Evolutionary conservation across 1,140 invertebrate species (phyloP).

Genomic region (Drosophila busckii): DNA sequence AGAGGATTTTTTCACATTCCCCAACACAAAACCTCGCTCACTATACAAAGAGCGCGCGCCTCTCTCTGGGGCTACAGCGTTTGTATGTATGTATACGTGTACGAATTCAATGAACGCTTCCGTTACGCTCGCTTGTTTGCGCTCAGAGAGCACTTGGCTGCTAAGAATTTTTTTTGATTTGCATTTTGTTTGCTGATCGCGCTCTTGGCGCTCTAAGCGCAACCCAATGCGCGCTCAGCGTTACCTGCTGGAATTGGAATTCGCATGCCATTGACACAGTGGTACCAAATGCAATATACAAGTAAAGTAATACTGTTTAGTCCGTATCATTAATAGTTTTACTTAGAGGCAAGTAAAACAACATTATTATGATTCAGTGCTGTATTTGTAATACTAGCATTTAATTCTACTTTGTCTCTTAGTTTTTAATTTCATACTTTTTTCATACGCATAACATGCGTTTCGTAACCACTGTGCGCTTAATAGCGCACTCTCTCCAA

Average conservation of each 20-base stretch:
- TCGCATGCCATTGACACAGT: slow-evolving; percentile 5
- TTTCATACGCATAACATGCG: neutral
- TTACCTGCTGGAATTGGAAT: slow-evolving; percentile 3
- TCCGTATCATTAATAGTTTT: neutral
- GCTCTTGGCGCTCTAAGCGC: neutral
- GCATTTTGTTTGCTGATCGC: neutral
- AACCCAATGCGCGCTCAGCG: neutral
- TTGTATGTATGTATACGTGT: neutral
- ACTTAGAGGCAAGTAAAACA: no score
- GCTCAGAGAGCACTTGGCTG: no score
- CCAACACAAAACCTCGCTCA: slow-evolving; percentile 1
- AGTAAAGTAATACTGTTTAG: neutral
- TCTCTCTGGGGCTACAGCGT: neutral
- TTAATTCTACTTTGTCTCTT: neutral
- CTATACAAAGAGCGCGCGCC: neutral
- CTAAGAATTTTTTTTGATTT: neutral
- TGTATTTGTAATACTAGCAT: neutral
- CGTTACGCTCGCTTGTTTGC: slow-evolving; percentile 1
- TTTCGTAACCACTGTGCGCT: slow-evolving; percentile 11
- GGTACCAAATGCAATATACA: neutral
- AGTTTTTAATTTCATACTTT: neutral
- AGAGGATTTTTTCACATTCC: neutral
- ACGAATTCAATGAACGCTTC: slow-evolving; percentile 14
- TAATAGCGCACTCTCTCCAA: no score
- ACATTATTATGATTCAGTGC: no score